Evolutionary conservation across 2,113 vertebrate genomes (phyloP).

Genomic region (Craseonycteris thonglongyai): DNA sequence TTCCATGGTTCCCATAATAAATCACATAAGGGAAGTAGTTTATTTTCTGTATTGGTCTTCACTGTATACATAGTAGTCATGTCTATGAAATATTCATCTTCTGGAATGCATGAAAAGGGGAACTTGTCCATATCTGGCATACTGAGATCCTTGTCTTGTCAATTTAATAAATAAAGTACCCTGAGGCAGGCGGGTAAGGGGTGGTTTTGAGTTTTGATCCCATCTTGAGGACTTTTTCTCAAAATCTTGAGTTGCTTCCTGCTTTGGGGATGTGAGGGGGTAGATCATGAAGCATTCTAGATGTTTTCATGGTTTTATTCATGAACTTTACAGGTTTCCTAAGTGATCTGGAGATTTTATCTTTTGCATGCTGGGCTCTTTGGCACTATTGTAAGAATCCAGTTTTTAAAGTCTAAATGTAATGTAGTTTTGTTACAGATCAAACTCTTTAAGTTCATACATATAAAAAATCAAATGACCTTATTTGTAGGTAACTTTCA

Average conservation of each 20-base stretch:
- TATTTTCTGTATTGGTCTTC: slow-evolving; percentile 8
- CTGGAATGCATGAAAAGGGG: neutral
- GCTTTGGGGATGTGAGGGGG: neutral
- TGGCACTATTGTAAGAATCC: neutral
- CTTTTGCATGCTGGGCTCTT: neutral
- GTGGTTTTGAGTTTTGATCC: neutral
- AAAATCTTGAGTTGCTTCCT: neutral
- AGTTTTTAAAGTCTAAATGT: neutral
- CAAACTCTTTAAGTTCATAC: neutral
- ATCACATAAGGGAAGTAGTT: neutral
- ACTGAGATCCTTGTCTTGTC: neutral
- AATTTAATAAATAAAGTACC: slow-evolving; percentile 11
- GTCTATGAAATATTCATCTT: neutral
- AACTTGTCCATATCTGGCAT: neutral
- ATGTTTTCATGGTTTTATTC: neutral
- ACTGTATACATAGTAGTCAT: neutral
- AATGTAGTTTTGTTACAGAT: neutral
- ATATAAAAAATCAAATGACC: neutral
- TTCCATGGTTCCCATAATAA: neutral
- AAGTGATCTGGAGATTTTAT: neutral
- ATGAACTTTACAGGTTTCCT: slow-evolving; percentile 8
- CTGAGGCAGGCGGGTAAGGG: neutral
- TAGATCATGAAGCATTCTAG: neutral
- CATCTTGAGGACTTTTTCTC: neutral
- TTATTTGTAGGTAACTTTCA: neutral